Percentiles rank a stretch among this genome's conserved stretches.
These are phyloP conservation scores for Cichlasoma orientale DNA, from an alignment of 2,797 vertebrate species.

Conservation along the genomic window DNA sequence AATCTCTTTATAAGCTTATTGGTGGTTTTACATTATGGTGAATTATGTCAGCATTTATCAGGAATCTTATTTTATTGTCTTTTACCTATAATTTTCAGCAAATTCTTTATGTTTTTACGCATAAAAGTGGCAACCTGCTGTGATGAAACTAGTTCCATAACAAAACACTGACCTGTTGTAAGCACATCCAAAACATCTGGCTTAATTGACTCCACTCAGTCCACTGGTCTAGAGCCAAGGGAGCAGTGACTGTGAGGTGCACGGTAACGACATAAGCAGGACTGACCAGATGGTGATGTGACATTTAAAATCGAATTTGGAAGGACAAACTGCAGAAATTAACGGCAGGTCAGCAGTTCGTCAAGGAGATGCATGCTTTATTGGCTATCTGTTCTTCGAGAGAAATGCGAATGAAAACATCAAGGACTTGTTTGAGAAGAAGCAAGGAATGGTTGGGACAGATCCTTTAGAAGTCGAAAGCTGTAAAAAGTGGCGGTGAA, in stretches of 20 bases:
- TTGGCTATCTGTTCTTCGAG: not conserved
- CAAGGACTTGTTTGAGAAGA: not conserved
- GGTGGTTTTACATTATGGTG: not conserved
- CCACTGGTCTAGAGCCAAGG: not conserved
- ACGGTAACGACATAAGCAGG: not conserved
- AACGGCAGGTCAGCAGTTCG: not conserved
- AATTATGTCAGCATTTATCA: not conserved
- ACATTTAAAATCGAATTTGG: not conserved
- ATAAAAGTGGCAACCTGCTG: not conserved
- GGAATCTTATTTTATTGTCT: not conserved
- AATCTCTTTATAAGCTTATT: not conserved
- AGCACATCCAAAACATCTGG: not conserved
- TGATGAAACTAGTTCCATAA: not conserved
- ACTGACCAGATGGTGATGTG: not conserved
- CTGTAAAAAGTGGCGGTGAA: not conserved
- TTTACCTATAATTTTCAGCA: too few relatives aligned
- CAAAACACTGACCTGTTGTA: not conserved
- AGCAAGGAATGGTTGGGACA: not conserved
- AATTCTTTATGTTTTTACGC: too few relatives aligned
- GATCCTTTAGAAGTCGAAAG: not conserved
- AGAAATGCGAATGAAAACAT: not conserved
- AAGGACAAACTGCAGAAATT: not conserved
- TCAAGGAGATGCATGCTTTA: not conserved
- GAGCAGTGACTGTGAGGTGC: not conserved
- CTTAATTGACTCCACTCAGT: not conserved